Percentiles rank a stretch among this genome's conserved stretches.
Conservation (phyloP, 2,888 invertebrate species). For the Drosophila hamatofila region DNA sequence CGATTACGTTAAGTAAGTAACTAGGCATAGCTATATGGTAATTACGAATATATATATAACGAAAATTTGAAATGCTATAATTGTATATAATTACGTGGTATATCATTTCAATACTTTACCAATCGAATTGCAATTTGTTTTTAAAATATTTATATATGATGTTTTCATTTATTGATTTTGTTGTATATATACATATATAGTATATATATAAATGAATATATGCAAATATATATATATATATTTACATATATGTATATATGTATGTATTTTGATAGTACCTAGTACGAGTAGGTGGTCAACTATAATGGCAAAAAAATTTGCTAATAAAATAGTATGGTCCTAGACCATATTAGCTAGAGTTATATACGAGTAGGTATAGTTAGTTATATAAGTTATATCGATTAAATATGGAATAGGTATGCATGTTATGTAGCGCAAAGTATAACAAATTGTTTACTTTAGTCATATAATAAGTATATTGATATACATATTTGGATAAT, state of each 20-base stretch:
- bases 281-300: conserved; percentile 68
- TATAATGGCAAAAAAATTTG: conserved; percentile 72
- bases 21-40: conserved; percentile 68
- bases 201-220: neutral
- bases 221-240: conserved; percentile 1
- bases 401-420: conserved; percentile 80
- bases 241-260: neutral
- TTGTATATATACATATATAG: neutral
- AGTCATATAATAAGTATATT: conserved; percentile 38
- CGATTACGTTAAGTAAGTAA: conserved; percentile 55
- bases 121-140: conserved; percentile 55
- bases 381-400: conserved; percentile 72
- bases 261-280: conserved; percentile 41
- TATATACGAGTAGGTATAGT: conserved; percentile 70
- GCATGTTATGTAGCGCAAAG: conserved; percentile 82
- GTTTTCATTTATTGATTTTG: conserved; percentile 20
- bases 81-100: conserved; percentile 39
- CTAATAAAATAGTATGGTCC: conserved; percentile 71
- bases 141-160: conserved; percentile 12
- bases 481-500: conserved; percentile 53
- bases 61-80: conserved; percentile 58
- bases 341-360: conserved; percentile 72
- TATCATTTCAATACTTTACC: conserved; percentile 61
- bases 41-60: conserved; percentile 56
- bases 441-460: conserved; percentile 82